These are phyloP conservation scores for Bothrops jararaca DNA, from an alignment of 2,113 vertebrate species.

Conservation along the genomic window DNA sequence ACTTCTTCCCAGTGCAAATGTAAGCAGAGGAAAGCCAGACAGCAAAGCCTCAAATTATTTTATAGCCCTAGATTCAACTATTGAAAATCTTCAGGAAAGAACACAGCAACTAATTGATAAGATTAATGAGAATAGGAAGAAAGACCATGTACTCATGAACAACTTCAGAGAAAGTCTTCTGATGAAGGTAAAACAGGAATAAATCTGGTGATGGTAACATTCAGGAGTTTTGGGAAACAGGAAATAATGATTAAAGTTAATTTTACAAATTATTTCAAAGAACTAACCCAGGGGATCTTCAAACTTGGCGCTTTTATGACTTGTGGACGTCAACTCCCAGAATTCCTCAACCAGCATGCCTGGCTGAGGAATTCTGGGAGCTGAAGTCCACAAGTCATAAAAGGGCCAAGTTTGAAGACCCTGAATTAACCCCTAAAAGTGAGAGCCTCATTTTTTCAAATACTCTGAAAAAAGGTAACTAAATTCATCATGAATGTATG, in stretches of 20 bases:
- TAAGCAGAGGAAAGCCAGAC: slow-evolving; percentile 25
- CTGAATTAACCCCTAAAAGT: not conserved
- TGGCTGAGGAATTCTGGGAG: too few relatives aligned
- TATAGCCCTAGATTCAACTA: slow-evolving; percentile 55
- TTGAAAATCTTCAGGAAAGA: slow-evolving; percentile 68
- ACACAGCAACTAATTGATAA: slow-evolving; percentile 70
- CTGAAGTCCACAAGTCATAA: too few relatives aligned
- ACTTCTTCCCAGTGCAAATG: not conserved
- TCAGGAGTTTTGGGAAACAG: not conserved
- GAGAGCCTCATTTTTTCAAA: not conserved
- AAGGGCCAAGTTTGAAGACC: too few relatives aligned
- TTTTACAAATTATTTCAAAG: not conserved
- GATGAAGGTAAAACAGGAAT: slow-evolving; percentile 70
- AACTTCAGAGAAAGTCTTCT: slow-evolving; percentile 74
- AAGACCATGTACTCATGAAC: slow-evolving; percentile 75
- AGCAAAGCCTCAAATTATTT: slow-evolving; percentile 57
- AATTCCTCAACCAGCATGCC: too few relatives aligned
- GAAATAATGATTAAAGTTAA: not conserved
- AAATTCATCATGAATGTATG: not conserved
- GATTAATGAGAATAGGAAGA: slow-evolving; percentile 74
- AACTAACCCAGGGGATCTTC: not conserved
- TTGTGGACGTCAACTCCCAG: too few relatives aligned
- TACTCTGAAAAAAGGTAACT: not conserved
- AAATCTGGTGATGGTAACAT: not conserved
- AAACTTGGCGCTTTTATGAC: too few relatives aligned